Evolutionary conservation across 2,797 vertebrate genomes (phyloP).

Genomic region (Selene dorsalis): DNA sequence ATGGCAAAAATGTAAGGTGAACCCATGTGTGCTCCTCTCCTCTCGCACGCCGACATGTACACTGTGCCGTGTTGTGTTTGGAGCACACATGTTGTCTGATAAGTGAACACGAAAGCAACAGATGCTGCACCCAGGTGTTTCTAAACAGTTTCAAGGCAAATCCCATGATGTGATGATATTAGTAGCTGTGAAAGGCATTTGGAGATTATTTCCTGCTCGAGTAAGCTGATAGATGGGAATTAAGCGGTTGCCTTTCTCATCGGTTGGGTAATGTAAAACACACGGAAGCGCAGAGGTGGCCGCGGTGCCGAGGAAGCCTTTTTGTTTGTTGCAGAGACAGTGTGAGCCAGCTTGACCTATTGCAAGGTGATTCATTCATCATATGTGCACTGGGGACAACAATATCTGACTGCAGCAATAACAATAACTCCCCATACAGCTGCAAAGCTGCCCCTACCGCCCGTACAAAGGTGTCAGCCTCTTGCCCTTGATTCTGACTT

Average conservation of each 20-base stretch:
- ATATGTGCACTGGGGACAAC: constrained; percentile 60
- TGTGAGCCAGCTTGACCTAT: constrained; percentile 67
- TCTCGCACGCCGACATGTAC: not conserved
- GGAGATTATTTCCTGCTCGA: constrained; percentile 55
- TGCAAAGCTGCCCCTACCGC: constrained; percentile 36
- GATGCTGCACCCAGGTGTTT: constrained; percentile 76
- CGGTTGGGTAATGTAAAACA: constrained; percentile 16
- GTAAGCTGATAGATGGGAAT: constrained; percentile 44
- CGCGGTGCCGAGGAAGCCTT: constrained; percentile 38
- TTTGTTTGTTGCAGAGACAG: constrained; percentile 50
- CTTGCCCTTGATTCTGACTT: constrained; percentile 71
- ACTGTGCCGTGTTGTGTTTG: constrained; percentile 8
- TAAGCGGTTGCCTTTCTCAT: constrained; percentile 27
- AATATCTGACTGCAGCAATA: constrained; percentile 72
- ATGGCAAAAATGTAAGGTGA: constrained; percentile 71
- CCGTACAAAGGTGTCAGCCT: constrained; percentile 60
- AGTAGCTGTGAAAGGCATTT: constrained; percentile 32
- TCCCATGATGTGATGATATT: constrained; percentile 43
- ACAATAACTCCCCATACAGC: constrained; percentile 51
- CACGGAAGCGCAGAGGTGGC: constrained; percentile 13
- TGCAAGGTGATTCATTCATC: constrained; percentile 82
- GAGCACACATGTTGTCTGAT: constrained; percentile 56
- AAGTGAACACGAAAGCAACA: constrained; percentile 60
- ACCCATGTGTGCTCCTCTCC: constrained; percentile 38
- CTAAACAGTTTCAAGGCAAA: constrained; percentile 53